Evolutionary conservation across 2,888 invertebrate genomes (phyloP), one percentile per base, ranked within the genome.

Genomic region (Anorthoa munda): DNA sequence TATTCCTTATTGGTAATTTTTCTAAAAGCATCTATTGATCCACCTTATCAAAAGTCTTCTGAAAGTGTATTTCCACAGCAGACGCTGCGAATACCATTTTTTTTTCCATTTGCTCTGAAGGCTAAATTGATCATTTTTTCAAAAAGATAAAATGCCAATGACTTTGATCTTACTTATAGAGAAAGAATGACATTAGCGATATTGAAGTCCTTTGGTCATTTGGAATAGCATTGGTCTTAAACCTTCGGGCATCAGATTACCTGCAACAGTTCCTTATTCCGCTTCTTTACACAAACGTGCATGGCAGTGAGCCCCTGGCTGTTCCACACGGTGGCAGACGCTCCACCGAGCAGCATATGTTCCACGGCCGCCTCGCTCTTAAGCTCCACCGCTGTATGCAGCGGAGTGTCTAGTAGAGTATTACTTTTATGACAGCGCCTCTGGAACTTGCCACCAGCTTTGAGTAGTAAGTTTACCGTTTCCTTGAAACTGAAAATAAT

Each of bases 311-410:
- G 65, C 2, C 89, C 89, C 1, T 81, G 69, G 18, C 68, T 69
- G 59, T 86, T 85, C 31, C 83, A 75, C 1, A 63, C 23, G 0
- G 68, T 72, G 0, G 78, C 65, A 4, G 82, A 85, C 0, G 80
- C 82, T 0, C 87, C 89, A 18, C 72, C 77, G 0, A 72, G 53
- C 0, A 89, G 66, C 11, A 89, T 61, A 7, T 76, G 72, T 23
- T 75, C 70, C 0, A 86, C 81, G 0, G 75, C 82, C 5, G 77
- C 82, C 1, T 83, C 66, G 17, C 82, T 82, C 11, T 75, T 82
- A 13, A 89, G 63, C n/a, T 87, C 87, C 7, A 89, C 89, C 1
- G 89, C 89, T n/a, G 83, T 88, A 31, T 89, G 89, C 0, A 89
- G 64, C 0, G 85, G 82, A 26, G 63, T 76, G 18, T 61, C 72